Percentiles rank a stretch among this genome's conserved stretches.
phyloP scores from a whole-genome alignment of 2,113 vertebrate species.

The Vidua chalybeata region DNA sequence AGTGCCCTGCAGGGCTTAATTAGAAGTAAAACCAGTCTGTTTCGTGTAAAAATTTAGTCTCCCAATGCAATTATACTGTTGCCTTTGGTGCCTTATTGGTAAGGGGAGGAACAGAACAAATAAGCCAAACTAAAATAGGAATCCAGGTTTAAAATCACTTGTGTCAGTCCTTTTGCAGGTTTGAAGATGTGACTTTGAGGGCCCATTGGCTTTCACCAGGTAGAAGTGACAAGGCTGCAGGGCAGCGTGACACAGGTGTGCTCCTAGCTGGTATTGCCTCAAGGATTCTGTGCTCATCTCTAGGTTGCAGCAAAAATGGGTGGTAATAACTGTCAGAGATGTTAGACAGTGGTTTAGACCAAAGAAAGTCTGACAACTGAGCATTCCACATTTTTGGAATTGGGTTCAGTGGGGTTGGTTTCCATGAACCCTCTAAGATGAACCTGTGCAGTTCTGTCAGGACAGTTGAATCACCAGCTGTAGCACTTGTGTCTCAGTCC shows the following conservation, averaged over 20 bases:
- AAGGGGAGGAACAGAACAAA: not conserved
- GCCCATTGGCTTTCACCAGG: not conserved
- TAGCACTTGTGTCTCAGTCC: not conserved
- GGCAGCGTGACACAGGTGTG: not conserved
- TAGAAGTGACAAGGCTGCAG: not conserved
- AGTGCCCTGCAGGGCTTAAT: not conserved
- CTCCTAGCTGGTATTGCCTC: not conserved
- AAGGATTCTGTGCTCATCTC: not conserved
- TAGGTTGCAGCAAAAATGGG: not conserved
- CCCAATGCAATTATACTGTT: not conserved
- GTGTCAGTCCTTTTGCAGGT: not conserved
- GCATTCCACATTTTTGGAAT: not conserved
- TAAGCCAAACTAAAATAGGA: not conserved
- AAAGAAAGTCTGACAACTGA: not conserved
- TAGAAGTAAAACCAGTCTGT: not conserved
- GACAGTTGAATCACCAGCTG: not conserved
- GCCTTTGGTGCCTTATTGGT: not conserved
- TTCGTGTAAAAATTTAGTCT: not conserved
- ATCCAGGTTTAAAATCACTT: not conserved
- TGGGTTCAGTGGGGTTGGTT: not conserved
- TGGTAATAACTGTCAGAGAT: not conserved
- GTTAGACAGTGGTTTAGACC: not conserved
- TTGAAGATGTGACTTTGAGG: not conserved
- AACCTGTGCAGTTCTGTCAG: not conserved
- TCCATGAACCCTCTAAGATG: not conserved